Base-by-base conservation (phyloP, 2,888 invertebrate species). In the Mimachlamys varia region DNA sequence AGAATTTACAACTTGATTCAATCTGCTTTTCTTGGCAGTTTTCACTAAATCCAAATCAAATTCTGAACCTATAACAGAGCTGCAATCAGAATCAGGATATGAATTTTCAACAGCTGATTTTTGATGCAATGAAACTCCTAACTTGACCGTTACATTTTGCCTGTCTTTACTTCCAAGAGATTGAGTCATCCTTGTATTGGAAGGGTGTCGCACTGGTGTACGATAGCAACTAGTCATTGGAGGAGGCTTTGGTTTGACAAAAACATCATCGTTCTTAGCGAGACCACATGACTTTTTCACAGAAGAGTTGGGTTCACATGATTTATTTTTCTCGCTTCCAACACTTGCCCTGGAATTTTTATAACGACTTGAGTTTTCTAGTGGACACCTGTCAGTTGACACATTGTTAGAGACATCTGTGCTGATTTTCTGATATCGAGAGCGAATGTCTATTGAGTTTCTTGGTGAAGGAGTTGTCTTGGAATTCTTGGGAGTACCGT, bases 31-130 rank as follows among this genome's bases (percentile, higher is more conserved):
- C 38, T 27, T 17, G 44, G 93, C 93, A n/a, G 90, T 90, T 88
- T 89, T 91, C 10, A 94, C 27, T 44, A 95, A 90, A 19, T 90
- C 50, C 2, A 92, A 90, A 90, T 95, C 95, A 92, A 95, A 95
- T 55, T 94, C 95, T 19, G 95, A 94, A 33, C 89, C 91, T 38
- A 88, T 27, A 58, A 88, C 88, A 90, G 88, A 88, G 2, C 22
- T 58, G 33, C 53, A 88, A 22, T 90, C 90, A 13, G 88, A 44
- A 27, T 90, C 90, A 19, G 90, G 76, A 33, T 76, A 76, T 33
- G 76, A 76, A 27, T 76, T 33, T 76, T 1, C 76, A 76, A 13
- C 4, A 22, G 13, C 15, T 33, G 33, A 17, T 76, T 76, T 76
- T 33, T 10, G 27, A 33, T 33, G 13, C 27, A 76, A 76, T 76